phyloP scores from a whole-genome alignment of 1,140 invertebrate genomes.

The Lerema accius region DNA sequence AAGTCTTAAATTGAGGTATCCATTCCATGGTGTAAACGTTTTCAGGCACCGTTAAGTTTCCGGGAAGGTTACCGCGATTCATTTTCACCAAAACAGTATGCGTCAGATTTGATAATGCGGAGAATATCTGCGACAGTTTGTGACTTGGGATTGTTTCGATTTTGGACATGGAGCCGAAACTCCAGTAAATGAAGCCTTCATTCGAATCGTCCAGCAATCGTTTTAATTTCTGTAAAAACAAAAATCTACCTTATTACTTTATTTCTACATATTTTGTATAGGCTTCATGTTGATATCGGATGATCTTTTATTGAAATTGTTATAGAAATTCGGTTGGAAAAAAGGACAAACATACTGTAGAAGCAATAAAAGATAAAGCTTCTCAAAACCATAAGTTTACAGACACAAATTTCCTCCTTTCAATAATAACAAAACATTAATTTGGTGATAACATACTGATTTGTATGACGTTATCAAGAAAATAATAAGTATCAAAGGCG shows the following conservation, averaged over 20 bases:
- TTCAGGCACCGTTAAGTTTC: conserved; percentile 79
- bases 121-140: conserved; percentile 76
- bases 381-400: background rate
- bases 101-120: conserved; percentile 77
- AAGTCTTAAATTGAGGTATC: conserved; percentile 86
- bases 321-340: too few species aligned
- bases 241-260: too few species aligned
- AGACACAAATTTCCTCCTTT: background rate
- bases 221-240: conserved; percentile 81
- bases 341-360: too few species aligned
- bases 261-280: too few species aligned
- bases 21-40: conserved; percentile 86
- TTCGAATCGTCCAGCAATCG: conserved; percentile 83
- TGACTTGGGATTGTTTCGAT: conserved; percentile 80
- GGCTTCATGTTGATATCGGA: too few species aligned
- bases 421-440: conserved; percentile 29
- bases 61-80: conserved; percentile 80
- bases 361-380: background rate
- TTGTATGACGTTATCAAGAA: conserved; percentile 47
- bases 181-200: conserved; percentile 87
- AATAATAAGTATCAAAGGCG: conserved; percentile 37
- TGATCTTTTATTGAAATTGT: too few species aligned
- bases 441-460: conserved; percentile 40
- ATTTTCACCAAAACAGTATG: conserved; percentile 85
- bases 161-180: conserved; percentile 86